These are phyloP conservation scores for Phoeniculus purpureus DNA, from an alignment of 2,797 vertebrate species.

Conservation along the genomic window DNA sequence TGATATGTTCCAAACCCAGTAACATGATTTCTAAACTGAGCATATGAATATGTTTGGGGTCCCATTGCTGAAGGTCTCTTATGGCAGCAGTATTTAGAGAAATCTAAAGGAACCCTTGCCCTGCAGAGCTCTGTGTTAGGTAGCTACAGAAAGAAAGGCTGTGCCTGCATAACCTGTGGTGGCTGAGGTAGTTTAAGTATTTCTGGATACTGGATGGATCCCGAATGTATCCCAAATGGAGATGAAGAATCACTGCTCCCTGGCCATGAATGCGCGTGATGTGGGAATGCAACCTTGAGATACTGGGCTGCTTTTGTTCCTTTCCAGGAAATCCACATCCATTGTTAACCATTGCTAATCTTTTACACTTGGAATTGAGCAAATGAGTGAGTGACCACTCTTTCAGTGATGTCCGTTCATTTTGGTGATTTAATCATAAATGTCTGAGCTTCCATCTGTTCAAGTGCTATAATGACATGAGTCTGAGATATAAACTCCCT, in stretches of 20 bases:
- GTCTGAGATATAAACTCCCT: not conserved
- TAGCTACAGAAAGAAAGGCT: not conserved
- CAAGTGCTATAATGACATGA: constrained; percentile 28
- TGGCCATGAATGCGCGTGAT: not conserved
- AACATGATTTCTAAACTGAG: not conserved
- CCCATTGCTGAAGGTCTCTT: not conserved
- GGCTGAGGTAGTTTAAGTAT: not conserved
- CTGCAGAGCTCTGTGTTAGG: not conserved
- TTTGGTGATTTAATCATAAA: constrained; percentile 25
- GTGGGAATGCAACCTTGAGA: not conserved
- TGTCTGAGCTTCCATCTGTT: constrained; percentile 39
- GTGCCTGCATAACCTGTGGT: accelerated
- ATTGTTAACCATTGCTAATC: not conserved
- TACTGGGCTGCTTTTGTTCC: not conserved
- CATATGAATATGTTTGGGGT: not conserved
- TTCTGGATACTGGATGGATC: not conserved
- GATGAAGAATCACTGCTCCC: not conserved
- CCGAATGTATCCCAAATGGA: not conserved
- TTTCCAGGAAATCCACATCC: not conserved
- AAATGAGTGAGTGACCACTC: not conserved
- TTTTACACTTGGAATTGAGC: constrained; percentile 11
- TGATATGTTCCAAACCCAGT: not conserved
- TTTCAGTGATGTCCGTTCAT: not conserved
- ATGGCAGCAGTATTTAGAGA: not conserved
- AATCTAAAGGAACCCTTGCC: not conserved